Evolutionary conservation across 2,113 vertebrate species (phyloP).

Genomic region (Oceanodroma tethys): DNA sequence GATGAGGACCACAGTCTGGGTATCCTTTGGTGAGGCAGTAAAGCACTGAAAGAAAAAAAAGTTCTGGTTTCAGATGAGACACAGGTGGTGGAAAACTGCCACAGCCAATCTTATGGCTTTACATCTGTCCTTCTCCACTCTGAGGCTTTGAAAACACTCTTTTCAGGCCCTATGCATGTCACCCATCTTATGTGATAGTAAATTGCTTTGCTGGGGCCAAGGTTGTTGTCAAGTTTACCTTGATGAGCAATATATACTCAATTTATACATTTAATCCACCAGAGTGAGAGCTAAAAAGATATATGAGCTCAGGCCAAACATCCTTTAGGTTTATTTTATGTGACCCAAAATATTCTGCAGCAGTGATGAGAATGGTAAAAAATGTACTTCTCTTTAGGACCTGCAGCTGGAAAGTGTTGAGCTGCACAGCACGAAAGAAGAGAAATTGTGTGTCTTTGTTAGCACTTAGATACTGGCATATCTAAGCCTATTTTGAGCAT

Average conservation of each 20-base stretch:
- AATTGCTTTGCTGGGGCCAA: background rate
- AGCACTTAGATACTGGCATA: background rate
- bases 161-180: background rate
- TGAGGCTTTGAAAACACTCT: background rate
- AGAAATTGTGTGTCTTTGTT: background rate
- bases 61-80: background rate
- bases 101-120: background rate
- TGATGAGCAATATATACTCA: background rate
- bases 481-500: background rate
- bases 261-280: background rate
- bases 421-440: background rate
- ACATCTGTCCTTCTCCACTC: background rate
- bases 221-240: background rate
- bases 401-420: background rate
- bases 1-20: background rate
- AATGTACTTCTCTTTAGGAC: background rate
- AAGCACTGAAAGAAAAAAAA: background rate
- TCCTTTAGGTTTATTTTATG: background rate
- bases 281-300: background rate
- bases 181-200: background rate
- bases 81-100: background rate
- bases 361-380: background rate
- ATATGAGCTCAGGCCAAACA: accelerated
- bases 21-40: background rate
- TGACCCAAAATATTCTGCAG: background rate